Percentiles rank a stretch among this genome's conserved stretches.
Evolutionary conservation across 1,140 invertebrate genomes (phyloP).

Genomic region (Linepithema humile): DNA sequence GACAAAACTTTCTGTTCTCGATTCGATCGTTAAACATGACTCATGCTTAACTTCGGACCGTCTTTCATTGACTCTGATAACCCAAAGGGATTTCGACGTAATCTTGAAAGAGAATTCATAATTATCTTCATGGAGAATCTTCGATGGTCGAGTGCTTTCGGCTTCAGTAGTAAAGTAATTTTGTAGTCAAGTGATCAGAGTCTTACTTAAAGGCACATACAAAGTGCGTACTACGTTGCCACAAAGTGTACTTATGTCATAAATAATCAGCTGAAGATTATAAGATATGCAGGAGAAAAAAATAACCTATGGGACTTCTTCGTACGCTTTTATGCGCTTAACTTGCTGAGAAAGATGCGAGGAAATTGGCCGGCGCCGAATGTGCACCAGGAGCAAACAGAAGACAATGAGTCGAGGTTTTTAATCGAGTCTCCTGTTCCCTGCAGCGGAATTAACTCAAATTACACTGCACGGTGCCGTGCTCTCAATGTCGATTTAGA

Average conservation of each 20-base stretch:
- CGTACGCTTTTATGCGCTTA: slow-evolving; percentile 1
- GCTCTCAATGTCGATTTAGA: slow-evolving; percentile 75
- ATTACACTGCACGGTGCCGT: slow-evolving; percentile 79
- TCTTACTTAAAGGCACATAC: not conserved
- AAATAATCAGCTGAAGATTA: slow-evolving; percentile 19
- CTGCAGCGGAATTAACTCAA: slow-evolving; percentile 83
- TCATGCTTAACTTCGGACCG: slow-evolving; percentile 64
- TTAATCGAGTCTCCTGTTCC: slow-evolving; percentile 81
- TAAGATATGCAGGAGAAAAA: not conserved
- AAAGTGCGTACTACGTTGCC: not conserved
- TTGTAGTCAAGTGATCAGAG: slow-evolving; percentile 30
- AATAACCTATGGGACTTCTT: not conserved
- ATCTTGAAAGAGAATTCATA: slow-evolving; percentile 75
- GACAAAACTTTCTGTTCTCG: slow-evolving; percentile 73
- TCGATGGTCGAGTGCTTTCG: slow-evolving; percentile 48
- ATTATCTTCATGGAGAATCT: slow-evolving; percentile 67
- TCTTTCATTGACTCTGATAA: slow-evolving; percentile 72
- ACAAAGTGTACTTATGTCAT: not conserved
- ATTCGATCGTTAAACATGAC: slow-evolving; percentile 42
- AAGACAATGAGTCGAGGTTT: slow-evolving; percentile 82
- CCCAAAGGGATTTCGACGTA: slow-evolving; percentile 63
- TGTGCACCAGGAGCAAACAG: slow-evolving; percentile 79
- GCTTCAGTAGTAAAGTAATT: slow-evolving; percentile 22
- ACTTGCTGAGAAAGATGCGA: slow-evolving; percentile 47
- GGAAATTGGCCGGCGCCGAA: slow-evolving; percentile 76